Percentiles rank a stretch among this genome's conserved stretches.
phyloP scores from a whole-genome alignment of 2,797 vertebrate genomes.

The Gobio occitaniae region DNA sequence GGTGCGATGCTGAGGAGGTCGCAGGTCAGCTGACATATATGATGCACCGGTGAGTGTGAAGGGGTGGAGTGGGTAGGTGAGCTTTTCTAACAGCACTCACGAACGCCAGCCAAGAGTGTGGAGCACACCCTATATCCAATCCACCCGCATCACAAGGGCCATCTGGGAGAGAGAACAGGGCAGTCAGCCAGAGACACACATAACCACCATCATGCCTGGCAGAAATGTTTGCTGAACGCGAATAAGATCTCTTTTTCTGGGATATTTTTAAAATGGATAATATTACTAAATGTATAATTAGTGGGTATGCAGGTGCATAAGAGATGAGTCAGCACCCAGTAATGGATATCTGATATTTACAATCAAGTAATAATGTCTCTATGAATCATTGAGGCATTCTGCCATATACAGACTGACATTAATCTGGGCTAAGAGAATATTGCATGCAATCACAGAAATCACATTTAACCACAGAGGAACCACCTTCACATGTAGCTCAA shows the following conservation, averaged over 20 bases:
- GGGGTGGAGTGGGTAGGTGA: conserved; percentile 49
- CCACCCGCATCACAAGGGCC: conserved; percentile 96
- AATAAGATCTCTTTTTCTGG: neutral
- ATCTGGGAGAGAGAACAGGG: conserved; percentile 99
- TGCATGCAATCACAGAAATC: neutral
- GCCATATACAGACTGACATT: neutral
- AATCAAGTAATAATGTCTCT: neutral
- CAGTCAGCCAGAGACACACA: conserved; percentile 86
- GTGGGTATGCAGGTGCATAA: neutral
- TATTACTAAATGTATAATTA: neutral
- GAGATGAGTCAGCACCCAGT: neutral
- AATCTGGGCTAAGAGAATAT: neutral
- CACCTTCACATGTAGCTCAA: neutral
- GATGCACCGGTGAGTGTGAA: conserved; percentile 42
- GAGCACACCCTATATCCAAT: conserved; percentile 96
- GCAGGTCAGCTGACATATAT: conserved; percentile 22
- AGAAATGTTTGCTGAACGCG: conserved; percentile 7
- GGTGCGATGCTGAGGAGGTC: conserved; percentile 15
- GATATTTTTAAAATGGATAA: neutral
- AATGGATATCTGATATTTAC: conserved; percentile 10
- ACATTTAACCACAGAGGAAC: neutral
- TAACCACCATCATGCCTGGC: conserved; percentile 70
- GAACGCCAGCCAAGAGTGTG: conserved; percentile 97
- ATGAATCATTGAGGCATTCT: neutral
- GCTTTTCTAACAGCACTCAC: conserved; percentile 93